phyloP scores from a whole-genome alignment of 2,797 vertebrate species.

The Triplophysa yarkandensis region DNA sequence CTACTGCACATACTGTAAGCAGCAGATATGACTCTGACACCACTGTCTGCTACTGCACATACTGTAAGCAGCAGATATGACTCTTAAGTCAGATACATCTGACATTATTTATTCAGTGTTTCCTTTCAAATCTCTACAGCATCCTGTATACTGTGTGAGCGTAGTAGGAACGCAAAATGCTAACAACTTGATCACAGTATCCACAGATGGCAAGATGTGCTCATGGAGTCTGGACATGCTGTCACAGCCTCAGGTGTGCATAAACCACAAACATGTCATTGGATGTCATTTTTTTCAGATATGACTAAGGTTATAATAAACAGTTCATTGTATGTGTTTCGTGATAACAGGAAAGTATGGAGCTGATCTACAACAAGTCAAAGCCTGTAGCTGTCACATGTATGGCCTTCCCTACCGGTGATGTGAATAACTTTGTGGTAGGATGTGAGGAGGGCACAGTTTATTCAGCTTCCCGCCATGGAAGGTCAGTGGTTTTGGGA shows the following conservation, averaged over 20 bases:
- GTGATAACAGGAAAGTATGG: constrained; percentile 84
- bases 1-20: constrained; percentile 59
- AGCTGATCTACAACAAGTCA: constrained; percentile 86
- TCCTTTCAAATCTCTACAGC: constrained; percentile 60
- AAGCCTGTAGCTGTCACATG: constrained; percentile 86
- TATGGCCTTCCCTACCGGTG: constrained; percentile 87
- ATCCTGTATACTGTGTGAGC: constrained; percentile 88
- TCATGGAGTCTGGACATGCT: constrained; percentile 92
- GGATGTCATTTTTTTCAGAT: neutral
- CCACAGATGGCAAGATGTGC: constrained; percentile 89
- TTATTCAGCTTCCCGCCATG: constrained; percentile 86
- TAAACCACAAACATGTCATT: constrained; percentile 27
- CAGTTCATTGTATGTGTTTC: neutral
- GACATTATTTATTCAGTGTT: neutral
- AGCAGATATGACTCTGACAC: constrained; percentile 37
- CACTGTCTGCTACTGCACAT: constrained; percentile 72
- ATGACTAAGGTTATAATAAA: neutral
- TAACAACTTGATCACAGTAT: constrained; percentile 88
- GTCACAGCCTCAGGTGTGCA: constrained; percentile 83
- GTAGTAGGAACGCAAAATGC: constrained; percentile 88
- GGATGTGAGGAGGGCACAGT: constrained; percentile 87
- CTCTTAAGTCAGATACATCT: no score
- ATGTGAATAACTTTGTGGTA: constrained; percentile 89
- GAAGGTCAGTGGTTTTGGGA: constrained; percentile 73
- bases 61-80: constrained; percentile 48